Base-by-base conservation (phyloP, 2,113 vertebrate species). In the Colaptes auratus region DNA sequence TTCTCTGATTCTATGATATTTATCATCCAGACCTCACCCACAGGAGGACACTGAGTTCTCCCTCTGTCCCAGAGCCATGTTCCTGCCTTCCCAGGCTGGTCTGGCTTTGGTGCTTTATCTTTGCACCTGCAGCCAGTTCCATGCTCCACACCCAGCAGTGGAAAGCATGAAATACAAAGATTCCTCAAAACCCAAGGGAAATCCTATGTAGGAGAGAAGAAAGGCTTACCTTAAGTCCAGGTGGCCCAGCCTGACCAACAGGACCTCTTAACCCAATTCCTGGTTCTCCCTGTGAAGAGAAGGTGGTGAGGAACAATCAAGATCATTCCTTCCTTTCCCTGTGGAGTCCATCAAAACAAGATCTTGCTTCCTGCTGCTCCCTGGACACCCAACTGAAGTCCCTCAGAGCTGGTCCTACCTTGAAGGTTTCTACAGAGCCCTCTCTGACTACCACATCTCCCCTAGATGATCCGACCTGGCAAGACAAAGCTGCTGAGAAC, bases 191-290 rank as follows among this genome's bases (percentile, higher is more conserved):
- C 2, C 5, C 60, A 44, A 52, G 4, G 0, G 2, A 65, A 7
- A 65, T 13, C 14, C n/a, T 25, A 35, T 3, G 7, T n/a, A 70
- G 59, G 63, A 79, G 19, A 53, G 35, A 69, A 70, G 23, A 71
- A 30, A 30, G 19, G 3, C 53, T 58, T 75, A 98, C 98, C 98
- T 99, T 99, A 24, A 97, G 96, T 64, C 99, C 99, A 16, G 99
- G 98, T 76, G 98, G 93, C 55, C 98, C 98, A 42, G 98, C 98
- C 60, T 98, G 98, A 61, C 99, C 99, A 52, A 94, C 33, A 2
- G 98, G 98, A 24, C 99, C 98, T 91, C 98, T 97, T 94, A 98
- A 97, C 20, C 99, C 98, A 52, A 97, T 97, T 58, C 99, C 99
- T 30, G 99, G 98, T 59, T 99, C 98, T 59, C 99, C 99, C 99